Conservation (phyloP, 2,888 invertebrate species). For the Diaperis boleti region DNA sequence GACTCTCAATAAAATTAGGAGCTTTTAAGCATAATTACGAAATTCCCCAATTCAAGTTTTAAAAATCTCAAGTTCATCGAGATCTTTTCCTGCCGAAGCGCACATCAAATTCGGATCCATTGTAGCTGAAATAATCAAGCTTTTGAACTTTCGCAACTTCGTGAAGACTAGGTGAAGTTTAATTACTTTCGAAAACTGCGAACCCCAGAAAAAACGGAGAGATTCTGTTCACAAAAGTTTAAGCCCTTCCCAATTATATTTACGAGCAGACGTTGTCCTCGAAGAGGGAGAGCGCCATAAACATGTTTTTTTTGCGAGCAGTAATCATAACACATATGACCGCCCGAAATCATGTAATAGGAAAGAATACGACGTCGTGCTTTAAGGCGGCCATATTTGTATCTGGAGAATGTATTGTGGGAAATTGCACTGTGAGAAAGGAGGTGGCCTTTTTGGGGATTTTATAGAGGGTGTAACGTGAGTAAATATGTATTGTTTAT, state of each 20-base stretch:
- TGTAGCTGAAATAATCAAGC: neutral
- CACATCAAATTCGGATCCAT: neutral
- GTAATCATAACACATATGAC: conserved; percentile 5
- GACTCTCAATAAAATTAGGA: too few species aligned
- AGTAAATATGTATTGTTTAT: too few species aligned
- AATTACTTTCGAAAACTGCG: neutral
- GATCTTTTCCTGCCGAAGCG: too few species aligned
- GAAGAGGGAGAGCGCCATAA: neutral
- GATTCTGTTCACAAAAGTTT: neutral
- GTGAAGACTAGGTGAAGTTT: neutral
- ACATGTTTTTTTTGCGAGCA: conserved; percentile 2
- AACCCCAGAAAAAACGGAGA: too few species aligned
- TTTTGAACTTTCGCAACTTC: neutral
- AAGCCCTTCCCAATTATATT: neutral
- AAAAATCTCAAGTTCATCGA: too few species aligned
- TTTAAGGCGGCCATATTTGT: too few species aligned
- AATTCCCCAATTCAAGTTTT: too few species aligned
- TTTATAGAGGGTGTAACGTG: too few species aligned
- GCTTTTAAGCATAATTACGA: too few species aligned
- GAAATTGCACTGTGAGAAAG: too few species aligned
- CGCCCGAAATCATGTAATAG: neutral
- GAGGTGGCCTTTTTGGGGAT: too few species aligned
- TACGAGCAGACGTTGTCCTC: neutral
- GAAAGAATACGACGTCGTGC: neutral
- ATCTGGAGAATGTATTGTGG: too few species aligned